These are phyloP conservation scores for Leptinotarsa defecta DNA, from an alignment of 1,140 invertebrate genomes.

Conservation along the genomic window DNA sequence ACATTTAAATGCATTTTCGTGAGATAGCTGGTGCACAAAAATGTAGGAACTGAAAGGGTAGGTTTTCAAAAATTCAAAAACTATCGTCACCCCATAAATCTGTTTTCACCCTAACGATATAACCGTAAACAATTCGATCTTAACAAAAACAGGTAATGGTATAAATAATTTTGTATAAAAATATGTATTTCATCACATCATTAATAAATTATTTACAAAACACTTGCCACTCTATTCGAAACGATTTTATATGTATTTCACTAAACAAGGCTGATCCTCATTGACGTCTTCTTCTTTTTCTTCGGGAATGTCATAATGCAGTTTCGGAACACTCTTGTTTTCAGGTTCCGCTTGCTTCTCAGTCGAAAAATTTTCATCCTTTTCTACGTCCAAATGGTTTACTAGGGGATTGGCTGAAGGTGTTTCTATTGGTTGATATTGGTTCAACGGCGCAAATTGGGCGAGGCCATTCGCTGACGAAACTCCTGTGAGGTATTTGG, in stretches of 20 bases:
- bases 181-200: too few species aligned
- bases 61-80: too few species aligned
- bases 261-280: background rate
- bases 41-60: too few species aligned
- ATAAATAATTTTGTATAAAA: too few species aligned
- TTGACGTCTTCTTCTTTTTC: conserved; percentile 22
- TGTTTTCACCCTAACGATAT: too few species aligned
- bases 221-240: background rate
- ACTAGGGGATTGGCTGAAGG: background rate
- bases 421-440: background rate
- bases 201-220: too few species aligned
- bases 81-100: too few species aligned
- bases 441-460: background rate
- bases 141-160: too few species aligned
- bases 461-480: background rate
- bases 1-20: too few species aligned
- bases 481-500: background rate
- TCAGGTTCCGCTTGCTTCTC: background rate
- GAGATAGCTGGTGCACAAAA: too few species aligned
- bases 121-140: too few species aligned
- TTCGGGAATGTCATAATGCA: conserved; percentile 16
- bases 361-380: background rate
- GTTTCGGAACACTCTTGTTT: background rate
- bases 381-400: background rate
- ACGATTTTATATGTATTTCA: conserved; percentile 7